These are phyloP conservation scores for Zoanthus gigantus DNA, from an alignment of 92 coral and sea anemone species.

Conservation along the genomic window DNA sequence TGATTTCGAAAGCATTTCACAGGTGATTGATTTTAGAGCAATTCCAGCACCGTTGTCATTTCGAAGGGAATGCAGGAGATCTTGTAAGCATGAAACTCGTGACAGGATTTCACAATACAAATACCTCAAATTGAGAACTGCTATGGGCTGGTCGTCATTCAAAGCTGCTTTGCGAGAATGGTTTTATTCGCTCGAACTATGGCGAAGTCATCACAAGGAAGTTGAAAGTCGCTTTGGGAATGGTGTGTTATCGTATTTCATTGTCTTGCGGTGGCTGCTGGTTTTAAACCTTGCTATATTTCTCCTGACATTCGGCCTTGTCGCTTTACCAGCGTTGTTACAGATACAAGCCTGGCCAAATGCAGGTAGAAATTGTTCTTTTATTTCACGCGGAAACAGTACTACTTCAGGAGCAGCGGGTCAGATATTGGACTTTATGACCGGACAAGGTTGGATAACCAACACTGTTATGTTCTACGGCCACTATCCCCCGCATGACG, in stretches of 20 bases:
- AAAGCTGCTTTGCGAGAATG: conserved; percentile 62
- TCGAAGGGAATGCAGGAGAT: conserved; percentile 65
- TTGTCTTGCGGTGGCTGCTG: conserved; percentile 93
- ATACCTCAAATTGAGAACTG: conserved; percentile 48
- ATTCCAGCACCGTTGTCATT: conserved; percentile 85
- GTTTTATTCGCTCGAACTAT: conserved; percentile 77
- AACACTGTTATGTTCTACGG: conserved; percentile 93
- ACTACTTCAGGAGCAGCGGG: conserved; percentile 45
- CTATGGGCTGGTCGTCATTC: conserved; percentile 68
- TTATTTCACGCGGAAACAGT: conserved; percentile 25
- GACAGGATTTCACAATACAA: conserved; percentile 70
- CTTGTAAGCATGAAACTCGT: conserved; percentile 58
- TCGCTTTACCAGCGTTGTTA: conserved; percentile 75
- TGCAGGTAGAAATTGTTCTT: conserved; percentile 28
- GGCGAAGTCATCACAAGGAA: conserved; percentile 95
- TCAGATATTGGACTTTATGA: conserved; percentile 79
- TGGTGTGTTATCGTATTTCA: conserved; percentile 97
- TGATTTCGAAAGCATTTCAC: conserved; percentile 42
- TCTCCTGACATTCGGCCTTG: conserved; percentile 87
- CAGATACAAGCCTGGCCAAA: neutral
- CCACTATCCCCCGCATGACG: conserved; percentile 81
- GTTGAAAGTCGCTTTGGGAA: conserved; percentile 97
- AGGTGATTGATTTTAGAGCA: conserved; percentile 80
- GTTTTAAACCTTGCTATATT: conserved; percentile 84
- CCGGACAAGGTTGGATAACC: conserved; percentile 98